These are phyloP conservation scores for Pristionchus arcanus DNA, from an alignment of 2,888 invertebrate genomes.

Conservation along the genomic window DNA sequence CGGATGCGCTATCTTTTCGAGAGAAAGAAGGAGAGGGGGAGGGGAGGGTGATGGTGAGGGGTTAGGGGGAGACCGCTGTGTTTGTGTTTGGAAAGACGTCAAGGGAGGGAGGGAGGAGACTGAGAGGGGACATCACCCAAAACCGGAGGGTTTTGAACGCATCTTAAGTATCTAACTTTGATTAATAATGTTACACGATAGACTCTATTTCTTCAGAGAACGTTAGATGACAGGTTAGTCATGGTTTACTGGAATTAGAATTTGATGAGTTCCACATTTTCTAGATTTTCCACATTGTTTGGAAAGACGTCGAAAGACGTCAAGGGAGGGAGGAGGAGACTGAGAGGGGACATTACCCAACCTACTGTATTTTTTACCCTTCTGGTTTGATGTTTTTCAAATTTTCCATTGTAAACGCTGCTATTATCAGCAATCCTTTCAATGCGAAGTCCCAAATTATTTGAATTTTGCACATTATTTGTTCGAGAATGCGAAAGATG, in stretches of 20 bases:
- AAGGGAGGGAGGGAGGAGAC: not conserved
- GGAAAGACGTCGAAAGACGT: not conserved
- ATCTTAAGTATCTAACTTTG: no score
- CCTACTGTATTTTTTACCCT: no score
- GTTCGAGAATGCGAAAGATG: no score
- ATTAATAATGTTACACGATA: no score
- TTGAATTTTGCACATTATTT: no score
- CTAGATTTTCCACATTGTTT: not conserved
- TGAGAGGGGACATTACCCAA: not conserved
- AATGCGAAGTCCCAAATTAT: no score
- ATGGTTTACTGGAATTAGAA: no score
- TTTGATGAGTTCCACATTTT: not conserved
- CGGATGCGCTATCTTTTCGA: not conserved
- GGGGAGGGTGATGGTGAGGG: not conserved
- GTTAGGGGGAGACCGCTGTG: not conserved
- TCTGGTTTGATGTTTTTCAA: no score
- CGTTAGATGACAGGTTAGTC: no score
- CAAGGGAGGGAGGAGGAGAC: not conserved
- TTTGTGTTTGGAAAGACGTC: slow-evolving; percentile 1
- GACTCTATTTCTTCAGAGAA: no score
- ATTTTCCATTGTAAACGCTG: no score
- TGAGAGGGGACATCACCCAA: slow-evolving; percentile 20
- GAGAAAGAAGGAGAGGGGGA: not conserved
- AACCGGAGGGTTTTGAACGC: not conserved
- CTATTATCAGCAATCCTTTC: no score